Conservation (phyloP, 2,797 vertebrate species). For the Phoebastria nigripes region DNA sequence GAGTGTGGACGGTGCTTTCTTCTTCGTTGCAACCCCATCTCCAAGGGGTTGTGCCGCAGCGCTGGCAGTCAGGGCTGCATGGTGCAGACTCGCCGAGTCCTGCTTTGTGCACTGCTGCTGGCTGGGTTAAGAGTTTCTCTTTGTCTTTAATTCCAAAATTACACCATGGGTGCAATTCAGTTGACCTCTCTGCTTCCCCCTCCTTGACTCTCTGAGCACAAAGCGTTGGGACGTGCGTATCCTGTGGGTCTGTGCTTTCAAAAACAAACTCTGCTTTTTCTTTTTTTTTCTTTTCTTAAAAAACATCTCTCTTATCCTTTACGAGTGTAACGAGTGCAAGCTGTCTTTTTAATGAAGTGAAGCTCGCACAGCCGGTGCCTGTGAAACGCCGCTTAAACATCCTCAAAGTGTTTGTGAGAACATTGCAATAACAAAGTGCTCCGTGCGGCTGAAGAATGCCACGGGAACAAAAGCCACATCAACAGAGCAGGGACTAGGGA, state of each 20-base stretch:
- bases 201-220: background rate
- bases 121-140: background rate
- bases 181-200: background rate
- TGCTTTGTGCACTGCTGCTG: background rate
- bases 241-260: background rate
- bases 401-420: constrained; percentile 74
- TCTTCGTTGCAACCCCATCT: background rate
- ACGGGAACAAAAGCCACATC: constrained; percentile 84
- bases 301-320: background rate
- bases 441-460: constrained; percentile 64
- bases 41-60: background rate
- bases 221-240: rapidly evolving
- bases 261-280: background rate
- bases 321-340: background rate
- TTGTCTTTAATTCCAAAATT: background rate
- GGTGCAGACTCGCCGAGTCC: background rate
- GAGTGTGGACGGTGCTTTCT: background rate
- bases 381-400: constrained; percentile 28
- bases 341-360: background rate
- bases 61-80: background rate
- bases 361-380: constrained; percentile 3
- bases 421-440: constrained; percentile 75
- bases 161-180: background rate
- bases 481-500: constrained; percentile 77
- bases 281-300: background rate